Base-by-base conservation (phyloP, 37 sponge, comb jelly and placozoan species). In the Hexactinellida sp. region DNA sequence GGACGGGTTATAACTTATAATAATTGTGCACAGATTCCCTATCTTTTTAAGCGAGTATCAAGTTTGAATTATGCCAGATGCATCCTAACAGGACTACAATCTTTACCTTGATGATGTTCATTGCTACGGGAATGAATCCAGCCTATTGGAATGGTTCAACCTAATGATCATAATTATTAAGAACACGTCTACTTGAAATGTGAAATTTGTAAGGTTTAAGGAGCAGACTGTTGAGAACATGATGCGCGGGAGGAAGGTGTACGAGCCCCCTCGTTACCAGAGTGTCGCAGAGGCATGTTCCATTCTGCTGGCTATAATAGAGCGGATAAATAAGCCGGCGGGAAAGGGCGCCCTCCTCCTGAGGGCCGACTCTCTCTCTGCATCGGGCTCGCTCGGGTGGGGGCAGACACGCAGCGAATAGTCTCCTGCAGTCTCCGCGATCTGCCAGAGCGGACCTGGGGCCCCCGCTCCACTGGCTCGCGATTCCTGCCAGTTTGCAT, bases 331-430 rank as follows among this genome's bases (percentile, higher is more conserved):
- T 5, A 41, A 82, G 76, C 28, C 3, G 30, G 85, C 0, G 54
- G n/a, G n/a, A n/a, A n/a, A n/a, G n/a, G 24, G 54, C 1, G 37
- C 30, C 55, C 37, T 55, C 25, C 86, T 24, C 24, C 83, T 95
- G 24, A 47, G 82, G 36, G 82, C 86, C 0, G 85, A 86, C 30
- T 87, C 91, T 0, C n/a, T n/a, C 86, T 82, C 0, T 89, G 93
- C 87, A 91, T 97, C 0, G 99, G 94, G 30, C 82, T 97, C 52
- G 95, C 99, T 24, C 86, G 99, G 37, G 84, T 97, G 24, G 99
- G 99, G 0, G 36, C 94, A 37, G 89, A 87, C 34, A 86, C 51
- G 36, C 95, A 97, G 86, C 30, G 24, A 16, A 93, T 97, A 9
- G 90, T 85, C 0, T 37, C 38, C 0, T 88, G 87, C 3, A 85